Conservation (phyloP, 2,888 invertebrate genomes). For the Pardosa pseudoannulata region DNA sequence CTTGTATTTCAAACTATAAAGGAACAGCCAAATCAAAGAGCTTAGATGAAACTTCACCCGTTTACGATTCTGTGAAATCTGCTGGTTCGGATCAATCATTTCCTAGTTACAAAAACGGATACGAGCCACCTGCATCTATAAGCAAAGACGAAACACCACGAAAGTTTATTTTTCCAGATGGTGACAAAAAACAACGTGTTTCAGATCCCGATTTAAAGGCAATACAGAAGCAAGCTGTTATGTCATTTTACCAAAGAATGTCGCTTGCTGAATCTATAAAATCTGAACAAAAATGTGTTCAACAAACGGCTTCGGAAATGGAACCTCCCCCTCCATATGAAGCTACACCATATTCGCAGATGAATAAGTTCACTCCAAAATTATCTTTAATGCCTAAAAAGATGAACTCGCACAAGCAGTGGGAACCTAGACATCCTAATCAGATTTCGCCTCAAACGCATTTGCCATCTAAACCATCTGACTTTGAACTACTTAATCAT, state of each 20-base stretch:
- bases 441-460: slow-evolving; percentile 17
- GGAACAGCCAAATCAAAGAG: slow-evolving; percentile 33
- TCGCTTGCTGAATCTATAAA: slow-evolving; percentile 64
- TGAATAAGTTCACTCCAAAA: slow-evolving; percentile 38
- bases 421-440: slow-evolving; percentile 21
- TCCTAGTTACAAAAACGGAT: slow-evolving; percentile 31
- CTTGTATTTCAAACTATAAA: slow-evolving; percentile 59
- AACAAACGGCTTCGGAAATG: slow-evolving; percentile 13
- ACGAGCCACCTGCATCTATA: slow-evolving; percentile 41
- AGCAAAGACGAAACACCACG: slow-evolving; percentile 45
- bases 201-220: slow-evolving; percentile 86
- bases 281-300: slow-evolving; percentile 31
- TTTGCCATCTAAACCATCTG: slow-evolving; percentile 22
- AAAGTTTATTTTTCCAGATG: slow-evolving; percentile 79
- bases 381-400: slow-evolving; percentile 50
- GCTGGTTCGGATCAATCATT: slow-evolving; percentile 11
- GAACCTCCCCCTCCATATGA: slow-evolving; percentile 61
- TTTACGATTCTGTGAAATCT: neutral
- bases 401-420: neutral
- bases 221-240: slow-evolving; percentile 88
- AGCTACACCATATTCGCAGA: slow-evolving; percentile 12
- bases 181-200: slow-evolving; percentile 85
- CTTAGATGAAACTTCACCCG: slow-evolving; percentile 30
- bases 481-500: slow-evolving; percentile 42
- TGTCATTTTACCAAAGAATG: slow-evolving; percentile 76